Evolutionary conservation across 2,797 vertebrate species (phyloP).

Genomic region (Pseudopleuronectes americanus): DNA sequence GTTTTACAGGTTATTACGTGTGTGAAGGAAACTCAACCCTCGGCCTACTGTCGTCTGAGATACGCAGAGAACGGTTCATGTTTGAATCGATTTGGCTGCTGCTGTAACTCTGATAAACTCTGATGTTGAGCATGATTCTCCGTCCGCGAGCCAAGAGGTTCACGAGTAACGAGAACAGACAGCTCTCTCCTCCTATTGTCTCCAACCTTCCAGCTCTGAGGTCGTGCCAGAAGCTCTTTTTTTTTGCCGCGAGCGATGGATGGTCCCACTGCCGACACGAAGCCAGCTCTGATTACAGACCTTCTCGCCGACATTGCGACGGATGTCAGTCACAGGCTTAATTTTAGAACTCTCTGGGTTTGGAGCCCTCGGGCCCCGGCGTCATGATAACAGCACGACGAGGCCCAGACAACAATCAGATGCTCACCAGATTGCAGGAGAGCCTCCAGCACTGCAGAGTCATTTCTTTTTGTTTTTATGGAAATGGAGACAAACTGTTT

Average conservation of each 20-base stretch:
- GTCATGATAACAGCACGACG: conserved; percentile 77
- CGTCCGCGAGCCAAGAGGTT: conserved; percentile 15
- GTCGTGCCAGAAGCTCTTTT: conserved; percentile 43
- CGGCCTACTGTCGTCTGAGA: neutral
- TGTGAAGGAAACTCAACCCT: neutral
- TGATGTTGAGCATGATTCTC: conserved; percentile 30
- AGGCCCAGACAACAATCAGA: conserved; percentile 81
- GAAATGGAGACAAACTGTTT: conserved; percentile 58
- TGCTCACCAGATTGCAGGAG: conserved; percentile 72
- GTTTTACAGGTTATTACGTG: neutral
- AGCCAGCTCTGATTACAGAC: conserved; percentile 78
- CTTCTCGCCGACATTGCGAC: conserved; percentile 57
- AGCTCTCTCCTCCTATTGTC: conserved; percentile 45
- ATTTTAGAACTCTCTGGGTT: conserved; percentile 80
- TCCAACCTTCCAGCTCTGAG: conserved; percentile 48
- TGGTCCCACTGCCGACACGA: conserved; percentile 67
- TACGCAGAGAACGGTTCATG: neutral
- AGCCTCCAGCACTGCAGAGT: conserved; percentile 38
- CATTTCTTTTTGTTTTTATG: conserved; percentile 32
- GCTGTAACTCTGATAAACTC: conserved; percentile 13
- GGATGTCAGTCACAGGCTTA: conserved; percentile 75
- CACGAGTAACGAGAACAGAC: conserved; percentile 47
- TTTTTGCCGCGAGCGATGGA: conserved; percentile 49
- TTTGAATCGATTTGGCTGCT: neutral
- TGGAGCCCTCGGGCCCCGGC: conserved; percentile 60